These are phyloP conservation scores for Cryptocephalus moraei DNA, from an alignment of 2,888 invertebrate species.

Conservation along the genomic window DNA sequence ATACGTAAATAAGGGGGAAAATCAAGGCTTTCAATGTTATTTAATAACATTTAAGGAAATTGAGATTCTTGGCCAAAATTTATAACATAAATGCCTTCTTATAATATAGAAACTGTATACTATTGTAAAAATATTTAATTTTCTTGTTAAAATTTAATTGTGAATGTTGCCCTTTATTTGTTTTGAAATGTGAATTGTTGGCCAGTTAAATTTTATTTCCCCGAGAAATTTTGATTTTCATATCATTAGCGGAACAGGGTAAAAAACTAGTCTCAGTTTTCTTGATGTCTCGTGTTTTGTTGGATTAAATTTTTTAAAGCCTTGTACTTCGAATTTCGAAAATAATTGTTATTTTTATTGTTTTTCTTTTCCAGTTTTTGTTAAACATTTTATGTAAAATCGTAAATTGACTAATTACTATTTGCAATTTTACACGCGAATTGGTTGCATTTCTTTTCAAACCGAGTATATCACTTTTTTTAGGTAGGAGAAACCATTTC, in stretches of 20 bases:
- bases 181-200: neutral
- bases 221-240: neutral
- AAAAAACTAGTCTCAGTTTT: constrained; percentile 3
- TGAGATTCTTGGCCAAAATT: constrained; percentile 2
- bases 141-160: too few species aligned
- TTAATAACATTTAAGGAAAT: constrained; percentile 5
- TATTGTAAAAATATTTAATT: too few species aligned
- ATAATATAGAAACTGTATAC: too few species aligned
- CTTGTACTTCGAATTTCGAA: constrained; percentile 17
- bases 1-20: neutral
- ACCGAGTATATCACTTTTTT: too few species aligned
- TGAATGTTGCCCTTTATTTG: too few species aligned
- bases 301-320: constrained; percentile 4
- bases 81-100: too few species aligned
- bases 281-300: constrained; percentile 1
- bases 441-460: too few species aligned
- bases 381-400: neutral
- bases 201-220: neutral
- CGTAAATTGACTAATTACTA: constrained; percentile 1
- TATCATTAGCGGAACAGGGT: neutral
- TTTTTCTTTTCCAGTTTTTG: constrained; percentile 17
- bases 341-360: constrained; percentile 22
- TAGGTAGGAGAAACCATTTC: constrained; percentile 5
- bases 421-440: too few species aligned
- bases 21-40: constrained; percentile 7